Base-by-base conservation (phyloP, 2,888 invertebrate genomes). In the Tuberolachnus salignus region DNA sequence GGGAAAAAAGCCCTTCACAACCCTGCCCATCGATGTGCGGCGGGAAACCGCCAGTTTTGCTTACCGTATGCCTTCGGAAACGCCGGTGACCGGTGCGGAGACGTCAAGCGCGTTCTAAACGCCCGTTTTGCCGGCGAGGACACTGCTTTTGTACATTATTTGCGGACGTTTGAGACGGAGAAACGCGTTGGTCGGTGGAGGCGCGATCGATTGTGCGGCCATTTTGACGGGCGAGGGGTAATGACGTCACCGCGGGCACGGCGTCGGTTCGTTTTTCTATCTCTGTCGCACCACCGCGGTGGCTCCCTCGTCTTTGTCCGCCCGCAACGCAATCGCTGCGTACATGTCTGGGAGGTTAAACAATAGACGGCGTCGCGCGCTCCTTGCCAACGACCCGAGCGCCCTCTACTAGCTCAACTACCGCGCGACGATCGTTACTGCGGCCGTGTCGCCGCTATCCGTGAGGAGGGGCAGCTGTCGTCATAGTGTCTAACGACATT, bases 1-100 rank as follows among this genome's bases (percentile, higher is more conserved):
- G 81, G 80, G 74, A 81, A 81, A 80, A 81, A 81, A 81, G 81
- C 81, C 81, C 78, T 78, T 78, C 78, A 78, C 78, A 78, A 78
- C 78, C 78, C 78, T 78, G 78, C 78, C 78, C 78, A 78, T 78
- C 78, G 78, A 0, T 78, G 78, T 78, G 14, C 34, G 59, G 78
- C 78, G 78, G 78, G 69, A 78, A 78, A 78, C 67, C 49, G 42
- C 78, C 1, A 19, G 59, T 67, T 67, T 78, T 19, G 49, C 78
- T 78, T 78, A 78, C 78, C 78, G 78, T 78, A 78, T 78, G 78
- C 69, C 78, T 78, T 78, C 46, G 21, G 78, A 78, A 69, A 78
- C 59, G 78, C 78, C 67, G 78, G 67, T 69, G 78, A 78, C 21
- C 78, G 78, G 78, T 78, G 67, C 67, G 78, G 57, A 69, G 78